Percentiles rank a stretch among this genome's conserved stretches.
These are phyloP conservation scores for Nesometra sesokonis DNA, from an alignment of 35 echinoderm and acorn worm species.

Conservation along the genomic window DNA sequence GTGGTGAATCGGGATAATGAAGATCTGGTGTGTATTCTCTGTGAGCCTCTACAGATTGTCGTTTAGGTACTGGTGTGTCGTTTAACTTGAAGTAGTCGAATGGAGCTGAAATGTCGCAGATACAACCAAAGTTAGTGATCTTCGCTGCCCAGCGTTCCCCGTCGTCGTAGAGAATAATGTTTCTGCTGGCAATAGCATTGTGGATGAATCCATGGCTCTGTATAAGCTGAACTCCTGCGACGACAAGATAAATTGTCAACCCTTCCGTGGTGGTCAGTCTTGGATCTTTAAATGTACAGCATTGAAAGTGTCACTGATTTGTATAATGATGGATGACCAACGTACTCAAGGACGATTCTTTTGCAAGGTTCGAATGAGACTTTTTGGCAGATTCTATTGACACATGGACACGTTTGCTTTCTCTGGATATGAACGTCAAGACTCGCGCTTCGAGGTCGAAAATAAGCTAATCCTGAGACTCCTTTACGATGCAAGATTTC, in stretches of 20 bases:
- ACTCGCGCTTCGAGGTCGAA: neutral
- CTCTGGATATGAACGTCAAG: neutral
- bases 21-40: too few relatives aligned
- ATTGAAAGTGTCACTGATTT: neutral
- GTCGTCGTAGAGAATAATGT: neutral
- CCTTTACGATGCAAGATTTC: neutral
- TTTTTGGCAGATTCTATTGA: neutral
- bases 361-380: neutral
- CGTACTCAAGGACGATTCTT: neutral
- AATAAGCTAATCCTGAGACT: neutral
- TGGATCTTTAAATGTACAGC: neutral
- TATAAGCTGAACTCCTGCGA: neutral
- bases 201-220: neutral
- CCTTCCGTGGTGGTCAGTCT: neutral
- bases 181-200: neutral
- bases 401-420: neutral
- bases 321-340: neutral
- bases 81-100: neutral
- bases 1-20: neutral
- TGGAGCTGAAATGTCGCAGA: neutral
- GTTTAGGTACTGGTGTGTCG: too few relatives aligned
- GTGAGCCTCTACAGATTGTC: too few relatives aligned
- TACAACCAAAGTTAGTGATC: neutral
- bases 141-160: neutral
- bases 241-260: neutral